Evolutionary conservation across 1,140 invertebrate species (phyloP), one percentile per base, ranked within the genome.

Genomic region (Steinernema khuongi): DNA sequence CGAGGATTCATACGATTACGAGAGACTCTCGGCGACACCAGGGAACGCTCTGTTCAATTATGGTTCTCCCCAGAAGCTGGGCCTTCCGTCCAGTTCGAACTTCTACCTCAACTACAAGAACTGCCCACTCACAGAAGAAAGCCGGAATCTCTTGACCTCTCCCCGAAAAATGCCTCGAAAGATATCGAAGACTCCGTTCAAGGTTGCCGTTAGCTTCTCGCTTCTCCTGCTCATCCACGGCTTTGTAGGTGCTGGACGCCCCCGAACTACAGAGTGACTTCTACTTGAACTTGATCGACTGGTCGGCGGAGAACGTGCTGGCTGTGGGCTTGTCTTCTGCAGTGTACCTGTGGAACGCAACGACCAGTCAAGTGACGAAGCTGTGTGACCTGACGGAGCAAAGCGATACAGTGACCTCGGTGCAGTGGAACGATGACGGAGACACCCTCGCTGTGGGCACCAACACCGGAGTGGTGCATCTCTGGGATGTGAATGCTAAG

Each of bases 211-310:
- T 17, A 41, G 7, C 7, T 41, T 7, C 14, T 41, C 74, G 32
- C 28, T 4, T 71, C 7, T 71, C 22, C 74, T 18, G 18, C 31
- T n/a, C 17, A 31, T 4, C n/a, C n/a, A n/a, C 31, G 74, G 26
- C 29, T 26, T 74, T n/a, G 7, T 77, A 99, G 88, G 91, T 97
- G 0, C 88, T 99, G 14, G 97, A 99, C 87, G 97, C 97, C 0
- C 97, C 97, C 0, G 96, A 99, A 86, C 87, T 99, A 29, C 96
- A 98, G 87, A 96, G 99, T 86, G 97, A 99, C 87, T 99, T 99
- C 87, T 99, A 99, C 86, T 87, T 99, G 30, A 99, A 99, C 87
- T 88, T 99, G 73, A 96, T 99, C 2, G 97, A 99, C 87, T 99
- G 97, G 97, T 98, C 95, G 0, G 94, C 94, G 1, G 94, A 96